A percentile compares a stretch with the other conserved stretches of the same genome.
Conservation (phyloP, 2,797 vertebrate genomes). For the Aselliscus stoliczkanus region DNA sequence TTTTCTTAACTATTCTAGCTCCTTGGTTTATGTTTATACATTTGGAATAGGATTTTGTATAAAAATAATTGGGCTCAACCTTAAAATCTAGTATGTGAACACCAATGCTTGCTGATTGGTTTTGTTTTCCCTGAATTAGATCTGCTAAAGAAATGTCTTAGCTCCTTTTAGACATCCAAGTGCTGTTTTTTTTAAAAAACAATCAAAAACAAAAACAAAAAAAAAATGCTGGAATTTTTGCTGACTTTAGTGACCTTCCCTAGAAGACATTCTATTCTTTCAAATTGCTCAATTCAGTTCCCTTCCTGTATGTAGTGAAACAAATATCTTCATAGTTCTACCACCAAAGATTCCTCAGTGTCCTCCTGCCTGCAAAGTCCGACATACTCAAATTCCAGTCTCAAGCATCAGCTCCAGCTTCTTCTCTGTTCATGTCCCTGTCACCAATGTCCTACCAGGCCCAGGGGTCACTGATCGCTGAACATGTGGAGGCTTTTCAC, state of each 20-base stretch:
- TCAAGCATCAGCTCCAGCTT: neutral
- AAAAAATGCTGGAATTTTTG: neutral
- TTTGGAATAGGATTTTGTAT: neutral
- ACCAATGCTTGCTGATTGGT: neutral
- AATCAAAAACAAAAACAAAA: too few relatives aligned
- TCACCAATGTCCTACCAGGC: neutral
- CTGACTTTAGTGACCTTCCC: neutral
- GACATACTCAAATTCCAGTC: neutral
- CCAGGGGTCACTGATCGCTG: neutral
- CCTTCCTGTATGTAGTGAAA: neutral
- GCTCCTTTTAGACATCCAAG: neutral
- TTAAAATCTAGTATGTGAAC: neutral
- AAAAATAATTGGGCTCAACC: slow-evolving; percentile 14
- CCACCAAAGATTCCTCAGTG: neutral
- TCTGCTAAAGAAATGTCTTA: neutral
- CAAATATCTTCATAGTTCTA: neutral
- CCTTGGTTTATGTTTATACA: neutral
- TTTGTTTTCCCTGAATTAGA: neutral
- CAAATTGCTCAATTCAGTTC: neutral
- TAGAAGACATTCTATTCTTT: neutral
- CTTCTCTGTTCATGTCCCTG: neutral
- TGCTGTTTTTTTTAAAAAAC: neutral
- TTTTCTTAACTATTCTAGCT: neutral
- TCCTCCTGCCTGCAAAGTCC: neutral
- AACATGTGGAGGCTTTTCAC: neutral